Evolutionary conservation across 2,113 vertebrate species (phyloP), one percentile per base, ranked within the genome.

Genomic region (Zootoca vivipara): DNA sequence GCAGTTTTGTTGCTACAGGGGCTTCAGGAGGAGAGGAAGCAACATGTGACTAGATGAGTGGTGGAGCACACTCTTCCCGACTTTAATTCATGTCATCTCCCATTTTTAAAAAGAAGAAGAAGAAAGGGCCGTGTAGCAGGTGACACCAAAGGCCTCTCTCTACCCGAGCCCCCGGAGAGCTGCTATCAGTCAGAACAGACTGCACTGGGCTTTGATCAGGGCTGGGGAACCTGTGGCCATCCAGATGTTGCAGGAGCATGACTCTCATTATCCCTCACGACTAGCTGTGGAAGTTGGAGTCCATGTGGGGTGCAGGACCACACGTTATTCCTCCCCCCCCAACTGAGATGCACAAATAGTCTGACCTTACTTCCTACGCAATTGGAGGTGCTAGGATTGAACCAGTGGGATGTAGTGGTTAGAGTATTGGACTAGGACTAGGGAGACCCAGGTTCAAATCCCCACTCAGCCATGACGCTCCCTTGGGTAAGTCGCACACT

Each of bases 1-100:
- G 82, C 42, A 0, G 24, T 91, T 92, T 91, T 33, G 89, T 65
- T 2, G 2, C 87, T 7, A 1, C 42, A 82, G 90, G 46, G 86
- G 89, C 88, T 92, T 72, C 1, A 12, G 22, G 72, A 72, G 58
- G 82, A 46, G 3, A 46, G 7, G 20, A n/a, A 84, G 2, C 20
- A 33, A 38, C 24, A 16, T 28, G n/a, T 16, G 52, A 22, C 18
- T 20, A 46, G 64, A 38, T 26, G 35, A 18, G 38, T 40, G 5
- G 46, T 3, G 5, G 20, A 12, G 7, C n/a, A 35, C n/a, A 5
- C 20, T 20, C n/a, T 62, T n/a, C 30, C 70, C 4, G 33, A 10
- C 70, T 72, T 72, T 33, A 72, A 72, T 72, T 72, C n/a, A 30
- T 6, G 9, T 16, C 70, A 72, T 72, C 70, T 16, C n/a, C 46